Base-by-base conservation (phyloP, 2,888 invertebrate species). In the Resseliella maxima region DNA sequence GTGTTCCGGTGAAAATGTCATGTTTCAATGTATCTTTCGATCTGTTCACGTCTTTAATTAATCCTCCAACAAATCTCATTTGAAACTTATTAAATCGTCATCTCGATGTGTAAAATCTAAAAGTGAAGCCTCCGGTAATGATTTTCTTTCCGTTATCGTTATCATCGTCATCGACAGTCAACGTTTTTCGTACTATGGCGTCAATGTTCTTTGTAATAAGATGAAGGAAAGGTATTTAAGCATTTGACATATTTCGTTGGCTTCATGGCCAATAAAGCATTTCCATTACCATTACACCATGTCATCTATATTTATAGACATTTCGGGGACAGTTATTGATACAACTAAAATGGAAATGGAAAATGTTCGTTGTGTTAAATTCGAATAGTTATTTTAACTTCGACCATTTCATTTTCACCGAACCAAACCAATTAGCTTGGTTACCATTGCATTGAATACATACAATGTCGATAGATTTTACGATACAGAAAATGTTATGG, bases 61-160 rank as follows among this genome's bases (percentile, higher is more conserved):
- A 86, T 86, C 86, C 86, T 72, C 45, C 81, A 86, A 50, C 81
- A 86, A 86, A 86, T 86, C 86, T 83, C 86, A 86, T 86, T 86
- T 83, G 50, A 86, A 86, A 86, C 86, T 86, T 86, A 86, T 86
- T 86, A 86, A 86, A 83, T 86, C 86, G 86, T 86, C 86, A 83
- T 83, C 46, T 86, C 41, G 50, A 83, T 86, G 50, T 83, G 38
- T 83, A 38, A 38, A 36, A 83, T 83, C 38, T 36, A 83, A 50
- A 86, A 83, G 83, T 86, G 27, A 83, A 50, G 86, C 86, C 86
- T 38, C 31, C 81, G 59, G 86, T 59, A 36, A 86, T 86, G 81
- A 83, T 81, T 86, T 86, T 86, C 59, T 86, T 86, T 36, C 50
- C n/a, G 45, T 83, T 83, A 83, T 72, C 72, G 72, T 72, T 31